Conservation (phyloP, 2,888 invertebrate species). For the Eulithis prunata region DNA sequence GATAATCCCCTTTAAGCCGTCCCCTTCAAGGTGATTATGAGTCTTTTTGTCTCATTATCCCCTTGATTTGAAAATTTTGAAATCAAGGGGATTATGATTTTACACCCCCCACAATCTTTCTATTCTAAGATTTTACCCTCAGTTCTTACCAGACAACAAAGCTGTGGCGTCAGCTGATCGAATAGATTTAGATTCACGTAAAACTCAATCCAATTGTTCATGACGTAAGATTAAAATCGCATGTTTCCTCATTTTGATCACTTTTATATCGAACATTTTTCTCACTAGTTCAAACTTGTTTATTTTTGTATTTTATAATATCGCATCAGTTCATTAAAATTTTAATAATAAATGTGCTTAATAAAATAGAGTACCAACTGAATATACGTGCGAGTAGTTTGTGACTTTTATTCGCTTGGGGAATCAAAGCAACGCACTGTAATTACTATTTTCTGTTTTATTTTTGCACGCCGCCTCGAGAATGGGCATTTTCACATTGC, state of each 20-base stretch:
- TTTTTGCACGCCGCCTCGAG: conserved; percentile 10
- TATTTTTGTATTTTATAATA: no score
- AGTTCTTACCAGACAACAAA: conserved; percentile 47
- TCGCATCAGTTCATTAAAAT: not conserved
- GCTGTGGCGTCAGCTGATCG: conserved; percentile 51
- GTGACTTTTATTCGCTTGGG: conserved; percentile 1
- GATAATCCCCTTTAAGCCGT: no score
- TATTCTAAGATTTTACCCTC: conserved; percentile 16
- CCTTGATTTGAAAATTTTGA: no score
- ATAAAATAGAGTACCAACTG: conserved; percentile 2
- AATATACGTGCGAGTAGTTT: not conserved
- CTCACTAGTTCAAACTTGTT: no score
- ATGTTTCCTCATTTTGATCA: conserved; percentile 22
- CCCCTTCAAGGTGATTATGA: no score
- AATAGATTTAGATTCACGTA: conserved; percentile 38
- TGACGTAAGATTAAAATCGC: conserved; percentile 45
- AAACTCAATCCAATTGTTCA: conserved; percentile 11
- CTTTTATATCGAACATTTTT: not conserved
- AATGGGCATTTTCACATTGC: not conserved
- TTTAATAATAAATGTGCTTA: not conserved
- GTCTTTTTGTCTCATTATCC: no score
- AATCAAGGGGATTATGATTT: no score
- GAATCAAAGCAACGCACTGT: conserved; percentile 12
- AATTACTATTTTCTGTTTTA: conserved; percentile 1
- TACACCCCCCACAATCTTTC: not conserved